A percentile compares a stretch with the other conserved stretches of the same genome.
Conservation (phyloP, 1,140 invertebrate species). For the Pogonognathellus flavescens region DNA sequence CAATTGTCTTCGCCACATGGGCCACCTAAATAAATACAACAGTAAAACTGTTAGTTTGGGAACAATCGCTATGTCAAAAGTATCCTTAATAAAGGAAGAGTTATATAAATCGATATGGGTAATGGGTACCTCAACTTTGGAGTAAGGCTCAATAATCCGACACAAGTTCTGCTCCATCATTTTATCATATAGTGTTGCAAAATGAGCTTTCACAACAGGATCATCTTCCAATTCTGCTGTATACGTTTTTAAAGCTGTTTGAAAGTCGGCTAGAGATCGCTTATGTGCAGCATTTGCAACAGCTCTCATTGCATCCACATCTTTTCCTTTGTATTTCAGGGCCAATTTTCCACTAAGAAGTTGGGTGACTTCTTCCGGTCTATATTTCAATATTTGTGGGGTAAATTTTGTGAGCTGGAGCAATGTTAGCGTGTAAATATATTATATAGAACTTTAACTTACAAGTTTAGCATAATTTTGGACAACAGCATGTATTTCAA, state of each 20-base stretch:
- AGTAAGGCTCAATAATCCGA: constrained; percentile 98
- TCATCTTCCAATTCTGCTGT: constrained; percentile 94
- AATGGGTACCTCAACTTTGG: constrained; percentile 94
- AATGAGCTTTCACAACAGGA: constrained; percentile 94
- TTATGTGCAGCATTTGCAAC: constrained; percentile 97
- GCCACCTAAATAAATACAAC: constrained; percentile 76
- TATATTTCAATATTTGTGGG: no score
- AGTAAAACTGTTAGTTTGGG: no score
- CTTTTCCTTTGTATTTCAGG: constrained; percentile 93
- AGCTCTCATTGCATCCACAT: constrained; percentile 98
- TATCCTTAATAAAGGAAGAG: no score
- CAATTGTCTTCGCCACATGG: constrained; percentile 88
- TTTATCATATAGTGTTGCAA: constrained; percentile 96
- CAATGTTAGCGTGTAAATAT: no score
- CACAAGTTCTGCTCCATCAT: constrained; percentile 99
- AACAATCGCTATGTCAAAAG: no score
- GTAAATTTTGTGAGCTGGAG: no score
- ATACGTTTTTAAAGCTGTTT: constrained; percentile 86
- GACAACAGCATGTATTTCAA: constrained; percentile 99
- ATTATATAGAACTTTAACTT: no score
- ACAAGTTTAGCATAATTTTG: constrained; percentile 96
- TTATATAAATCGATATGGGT: no score
- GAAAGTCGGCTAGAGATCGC: constrained; percentile 96
- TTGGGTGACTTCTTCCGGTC: constrained; percentile 94
- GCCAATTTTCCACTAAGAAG: constrained; percentile 97